Evolutionary conservation across 2,113 vertebrate genomes (phyloP).

Genomic region (Procavia capensis): DNA sequence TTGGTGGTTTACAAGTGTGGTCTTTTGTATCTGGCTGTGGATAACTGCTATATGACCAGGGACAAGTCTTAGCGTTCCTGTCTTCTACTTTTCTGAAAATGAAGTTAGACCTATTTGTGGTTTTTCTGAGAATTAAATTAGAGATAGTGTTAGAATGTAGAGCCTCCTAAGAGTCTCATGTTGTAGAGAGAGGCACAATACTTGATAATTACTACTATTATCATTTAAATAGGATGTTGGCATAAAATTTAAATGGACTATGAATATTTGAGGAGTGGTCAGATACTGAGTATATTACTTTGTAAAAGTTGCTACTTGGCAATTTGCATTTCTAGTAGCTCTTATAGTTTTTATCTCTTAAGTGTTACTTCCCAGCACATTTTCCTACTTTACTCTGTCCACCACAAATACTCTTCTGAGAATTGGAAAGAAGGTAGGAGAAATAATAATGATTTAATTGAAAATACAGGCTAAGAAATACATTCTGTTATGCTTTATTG

Average conservation of each 20-base stretch:
- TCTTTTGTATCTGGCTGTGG: background rate
- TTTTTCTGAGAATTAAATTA: background rate
- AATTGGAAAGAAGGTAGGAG: slow-evolving; percentile 55
- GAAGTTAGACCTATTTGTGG: background rate
- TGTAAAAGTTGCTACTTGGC: slow-evolving; percentile 74
- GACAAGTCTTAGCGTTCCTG: background rate
- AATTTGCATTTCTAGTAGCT: slow-evolving; percentile 49
- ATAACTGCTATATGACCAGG: background rate
- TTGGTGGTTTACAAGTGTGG: background rate
- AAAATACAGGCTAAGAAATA: slow-evolving; percentile 77
- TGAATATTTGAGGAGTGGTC: slow-evolving; percentile 47
- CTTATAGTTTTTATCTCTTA: slow-evolving; percentile 37
- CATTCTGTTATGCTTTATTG: slow-evolving; percentile 65
- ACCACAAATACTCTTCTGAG: slow-evolving; percentile 71
- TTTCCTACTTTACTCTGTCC: slow-evolving; percentile 81
- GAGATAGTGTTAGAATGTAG: background rate
- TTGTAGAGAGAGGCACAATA: background rate
- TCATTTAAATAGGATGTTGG: slow-evolving; percentile 41
- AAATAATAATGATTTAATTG: slow-evolving; percentile 81
- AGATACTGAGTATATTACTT: slow-evolving; percentile 74
- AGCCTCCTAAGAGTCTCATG: background rate
- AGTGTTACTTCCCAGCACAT: slow-evolving; percentile 62
- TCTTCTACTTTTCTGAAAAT: slow-evolving; percentile 6
- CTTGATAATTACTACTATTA: slow-evolving; percentile 29
- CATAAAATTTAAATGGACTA: slow-evolving; percentile 51